These are phyloP conservation scores for Macquaria ambigua DNA, from an alignment of 2,113 vertebrate species.

Conservation along the genomic window DNA sequence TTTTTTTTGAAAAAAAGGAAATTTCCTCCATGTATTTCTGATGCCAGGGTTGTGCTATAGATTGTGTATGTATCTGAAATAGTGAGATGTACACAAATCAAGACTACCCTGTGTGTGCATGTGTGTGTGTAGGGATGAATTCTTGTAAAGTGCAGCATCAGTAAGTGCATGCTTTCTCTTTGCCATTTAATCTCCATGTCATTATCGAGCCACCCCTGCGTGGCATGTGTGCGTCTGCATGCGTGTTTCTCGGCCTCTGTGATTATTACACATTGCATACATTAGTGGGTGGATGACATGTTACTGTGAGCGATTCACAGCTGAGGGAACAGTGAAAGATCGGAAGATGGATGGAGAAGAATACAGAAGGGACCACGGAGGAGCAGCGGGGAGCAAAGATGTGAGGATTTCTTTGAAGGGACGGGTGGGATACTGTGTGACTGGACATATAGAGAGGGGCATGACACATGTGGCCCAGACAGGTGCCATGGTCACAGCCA, in stretches of 20 bases:
- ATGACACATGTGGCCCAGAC: slow-evolving; percentile 55
- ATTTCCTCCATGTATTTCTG: slow-evolving; percentile 40
- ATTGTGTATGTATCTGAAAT: slow-evolving; percentile 34
- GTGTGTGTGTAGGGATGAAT: neutral
- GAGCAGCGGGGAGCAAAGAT: slow-evolving; percentile 19
- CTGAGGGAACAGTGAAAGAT: slow-evolving; percentile 27
- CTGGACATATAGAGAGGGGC: slow-evolving; percentile 14
- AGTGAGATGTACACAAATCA: slow-evolving; percentile 26
- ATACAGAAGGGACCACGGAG: neutral
- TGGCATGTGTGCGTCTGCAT: neutral
- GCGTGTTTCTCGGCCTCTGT: slow-evolving; percentile 3
- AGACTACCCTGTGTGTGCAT: neutral
- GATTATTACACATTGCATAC: slow-evolving; percentile 43
- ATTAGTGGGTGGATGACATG: slow-evolving; percentile 39
- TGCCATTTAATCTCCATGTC: slow-evolving; percentile 64
- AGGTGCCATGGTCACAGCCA: slow-evolving; percentile 68
- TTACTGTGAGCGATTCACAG: slow-evolving; percentile 29
- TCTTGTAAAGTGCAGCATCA: slow-evolving; percentile 28
- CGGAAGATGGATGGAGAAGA: slow-evolving; percentile 47
- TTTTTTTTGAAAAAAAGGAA: neutral
- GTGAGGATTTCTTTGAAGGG: slow-evolving; percentile 23
- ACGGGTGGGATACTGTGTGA: slow-evolving; percentile 13
- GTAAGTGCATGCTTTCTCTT: slow-evolving; percentile 15
- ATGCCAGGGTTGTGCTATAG: neutral
- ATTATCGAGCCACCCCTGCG: slow-evolving; percentile 44